These are phyloP conservation scores for Alviniconcha strummeri DNA, from an alignment of 2,888 invertebrate genomes.

Conservation along the genomic window DNA sequence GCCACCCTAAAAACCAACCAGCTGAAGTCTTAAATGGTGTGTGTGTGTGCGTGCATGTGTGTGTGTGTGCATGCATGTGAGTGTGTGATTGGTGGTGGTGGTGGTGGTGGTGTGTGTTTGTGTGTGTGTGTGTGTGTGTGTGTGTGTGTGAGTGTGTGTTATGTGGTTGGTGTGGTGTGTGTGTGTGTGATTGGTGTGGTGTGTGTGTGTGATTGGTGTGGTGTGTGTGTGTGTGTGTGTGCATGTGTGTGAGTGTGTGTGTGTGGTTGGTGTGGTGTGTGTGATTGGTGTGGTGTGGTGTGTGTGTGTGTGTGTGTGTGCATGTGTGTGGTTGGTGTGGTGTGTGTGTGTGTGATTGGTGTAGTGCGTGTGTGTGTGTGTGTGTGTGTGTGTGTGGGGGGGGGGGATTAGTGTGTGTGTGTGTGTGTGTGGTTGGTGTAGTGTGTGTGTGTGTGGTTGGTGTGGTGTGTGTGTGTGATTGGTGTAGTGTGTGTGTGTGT, in stretches of 20 bases:
- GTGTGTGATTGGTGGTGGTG: background rate
- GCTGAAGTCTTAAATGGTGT: too few relatives aligned
- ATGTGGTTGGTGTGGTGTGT: background rate
- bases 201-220: slow-evolving; percentile 3
- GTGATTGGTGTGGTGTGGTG: too few relatives aligned
- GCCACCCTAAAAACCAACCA: too few relatives aligned
- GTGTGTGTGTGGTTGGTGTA: too few relatives aligned
- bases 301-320: background rate
- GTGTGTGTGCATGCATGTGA: background rate
- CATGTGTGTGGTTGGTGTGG: background rate
- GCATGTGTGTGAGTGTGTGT: slow-evolving; percentile 9
- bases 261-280: background rate
- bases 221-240: background rate
- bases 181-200: background rate
- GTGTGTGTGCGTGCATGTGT: too few relatives aligned
- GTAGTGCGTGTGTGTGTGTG: background rate
- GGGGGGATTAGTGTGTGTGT: background rate
- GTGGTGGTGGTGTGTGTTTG: background rate
- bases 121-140: background rate
- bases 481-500: background rate
- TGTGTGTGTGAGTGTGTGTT: background rate
- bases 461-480: background rate
- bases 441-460: background rate
- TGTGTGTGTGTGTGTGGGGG: background rate
- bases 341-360: background rate